Conservation (phyloP, 2,113 vertebrate species). For the Anguilla rostrata region DNA sequence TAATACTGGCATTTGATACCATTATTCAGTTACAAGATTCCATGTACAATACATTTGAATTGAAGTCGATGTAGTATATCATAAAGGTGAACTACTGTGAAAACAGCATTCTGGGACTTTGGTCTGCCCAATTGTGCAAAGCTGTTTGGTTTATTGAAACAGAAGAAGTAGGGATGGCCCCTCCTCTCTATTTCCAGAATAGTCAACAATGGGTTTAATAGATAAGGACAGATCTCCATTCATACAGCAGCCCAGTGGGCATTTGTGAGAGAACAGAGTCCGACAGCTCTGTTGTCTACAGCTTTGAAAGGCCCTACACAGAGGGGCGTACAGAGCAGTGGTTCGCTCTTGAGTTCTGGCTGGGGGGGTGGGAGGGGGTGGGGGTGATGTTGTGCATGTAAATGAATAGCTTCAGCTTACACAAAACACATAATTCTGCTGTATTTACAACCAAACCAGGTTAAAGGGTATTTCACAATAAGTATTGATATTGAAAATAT, state of each 20-base stretch:
- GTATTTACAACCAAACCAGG: no score
- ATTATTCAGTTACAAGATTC: not conserved
- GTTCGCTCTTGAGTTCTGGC: not conserved
- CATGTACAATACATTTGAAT: not conserved
- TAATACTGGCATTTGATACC: not conserved
- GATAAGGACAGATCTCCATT: not conserved
- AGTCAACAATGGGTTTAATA: not conserved
- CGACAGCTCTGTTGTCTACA: not conserved
- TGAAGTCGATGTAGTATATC: not conserved
- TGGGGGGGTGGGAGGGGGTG: not conserved
- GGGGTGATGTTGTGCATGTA: no score
- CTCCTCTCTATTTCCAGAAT: not conserved
- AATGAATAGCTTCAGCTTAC: no score
- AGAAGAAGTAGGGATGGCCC: not conserved
- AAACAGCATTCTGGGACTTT: not conserved
- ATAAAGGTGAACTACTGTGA: not conserved
- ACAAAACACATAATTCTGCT: no score
- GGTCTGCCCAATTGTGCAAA: not conserved
- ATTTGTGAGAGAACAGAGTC: not conserved
- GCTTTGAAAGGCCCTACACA: not conserved
- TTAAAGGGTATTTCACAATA: no score
- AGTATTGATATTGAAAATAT: no score
- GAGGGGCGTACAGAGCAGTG: not conserved
- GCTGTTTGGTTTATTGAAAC: not conserved
- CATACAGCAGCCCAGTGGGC: not conserved